A percentile compares a stretch with the other conserved stretches of the same genome.
Conservation (phyloP, 2,797 vertebrate genomes). For the Paratrypauchen microcephalus region DNA sequence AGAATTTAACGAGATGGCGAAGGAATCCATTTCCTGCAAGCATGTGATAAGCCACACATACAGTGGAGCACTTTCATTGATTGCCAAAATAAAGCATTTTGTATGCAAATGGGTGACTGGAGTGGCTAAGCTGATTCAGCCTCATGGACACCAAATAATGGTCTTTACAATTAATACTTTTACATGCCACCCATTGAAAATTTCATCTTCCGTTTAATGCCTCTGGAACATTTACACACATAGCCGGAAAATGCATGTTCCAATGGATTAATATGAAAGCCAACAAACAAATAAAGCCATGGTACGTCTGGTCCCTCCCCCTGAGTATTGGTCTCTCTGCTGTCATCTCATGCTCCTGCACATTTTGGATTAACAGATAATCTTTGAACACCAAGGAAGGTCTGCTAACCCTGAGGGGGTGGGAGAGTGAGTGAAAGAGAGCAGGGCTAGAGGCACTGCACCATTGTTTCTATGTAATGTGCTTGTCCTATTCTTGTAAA, state of each 20-base stretch:
- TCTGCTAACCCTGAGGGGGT: conserved; percentile 76
- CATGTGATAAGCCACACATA: conserved; percentile 98
- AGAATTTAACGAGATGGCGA: conserved; percentile 99
- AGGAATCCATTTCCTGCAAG: conserved; percentile 98
- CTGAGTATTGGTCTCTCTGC: conserved; percentile 69
- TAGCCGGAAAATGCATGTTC: conserved; percentile 71
- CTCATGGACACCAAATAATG: conserved; percentile 89
- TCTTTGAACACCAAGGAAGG: conserved; percentile 86
- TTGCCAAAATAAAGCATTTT: conserved; percentile 99
- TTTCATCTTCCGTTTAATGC: conserved; percentile 83
- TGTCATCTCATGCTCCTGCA: conserved; percentile 79
- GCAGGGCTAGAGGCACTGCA: conserved; percentile 68
- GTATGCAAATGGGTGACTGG: conserved; percentile 99
- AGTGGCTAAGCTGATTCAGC: conserved; percentile 97
- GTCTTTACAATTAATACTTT: conserved; percentile 88
- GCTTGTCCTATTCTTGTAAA: conserved; percentile 82
- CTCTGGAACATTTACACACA: conserved; percentile 84
- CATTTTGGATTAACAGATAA: conserved; percentile 89
- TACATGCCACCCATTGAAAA: conserved; percentile 84
- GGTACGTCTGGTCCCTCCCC: conserved; percentile 53
- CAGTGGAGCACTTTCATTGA: conserved; percentile 99
- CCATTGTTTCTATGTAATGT: conserved; percentile 80
- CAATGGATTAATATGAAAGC: conserved; percentile 83
- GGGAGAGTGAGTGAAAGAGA: conserved; percentile 67
- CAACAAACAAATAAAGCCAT: conserved; percentile 83